Evolutionary conservation across 2,888 invertebrate species (phyloP), one percentile per base, ranked within the genome.

Genomic region (Drosophila nr. perissopoda): DNA sequence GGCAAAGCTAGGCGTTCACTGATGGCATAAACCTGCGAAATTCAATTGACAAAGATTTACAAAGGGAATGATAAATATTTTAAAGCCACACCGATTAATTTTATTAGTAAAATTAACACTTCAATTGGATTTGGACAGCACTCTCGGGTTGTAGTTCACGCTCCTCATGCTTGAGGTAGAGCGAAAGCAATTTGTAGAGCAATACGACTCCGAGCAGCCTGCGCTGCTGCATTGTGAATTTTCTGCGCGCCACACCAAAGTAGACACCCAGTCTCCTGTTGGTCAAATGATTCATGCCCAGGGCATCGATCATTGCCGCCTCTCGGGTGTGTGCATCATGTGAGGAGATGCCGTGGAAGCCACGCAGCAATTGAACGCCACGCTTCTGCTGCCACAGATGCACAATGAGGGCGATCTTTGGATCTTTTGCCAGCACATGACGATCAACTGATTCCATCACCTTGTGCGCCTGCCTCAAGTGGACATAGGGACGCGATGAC

Each of bases 251-350:
- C 7, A 75, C 46, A 8, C 98, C 97, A 89, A 98, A 97, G 91
- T 96, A 97, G 71, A 97, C 96, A 0, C 98, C 98, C 33, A 93
- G 91, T 83, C 96, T 96, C 18, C 95, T 93, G 92, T 98, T 98
- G 52, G 96, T 96, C 79, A 98, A 93, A 90, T 96, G 96, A 1
- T 94, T 93, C 16, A 97, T 85, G 6, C 96, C 96, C 13, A 99
- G 92, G 0, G 97, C 97, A 82, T 97, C 97, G 27, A 99, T 98
- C 95, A 99, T 98, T 4, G 97, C 95, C 0, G 98, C 99, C 93
- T 99, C 99, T 77, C 98, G 94, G 0, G 98, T 98, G 83, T 96
- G 97, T 0, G 99, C 99, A 92, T 99, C 99, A 0, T 96, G 96
- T 0, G 98, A 96, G 40, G 97, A 96, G 1, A 96, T 95, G 92